Evolutionary conservation across 2,113 vertebrate species (phyloP).

Genomic region (Mesocricetus auratus): DNA sequence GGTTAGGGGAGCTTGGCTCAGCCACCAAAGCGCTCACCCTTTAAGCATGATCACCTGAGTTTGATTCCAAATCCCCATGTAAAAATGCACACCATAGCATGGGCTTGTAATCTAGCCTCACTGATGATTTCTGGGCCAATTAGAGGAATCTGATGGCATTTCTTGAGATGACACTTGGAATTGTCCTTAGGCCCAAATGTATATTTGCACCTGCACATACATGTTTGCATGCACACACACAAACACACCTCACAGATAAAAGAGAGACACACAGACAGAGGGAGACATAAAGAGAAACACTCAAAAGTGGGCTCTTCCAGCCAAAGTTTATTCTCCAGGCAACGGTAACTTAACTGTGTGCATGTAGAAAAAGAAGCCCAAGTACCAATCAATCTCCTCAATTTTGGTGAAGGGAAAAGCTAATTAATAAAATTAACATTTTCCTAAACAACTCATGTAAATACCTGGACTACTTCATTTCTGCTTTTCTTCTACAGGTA

Average conservation of each 20-base stretch:
- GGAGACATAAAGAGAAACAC: neutral
- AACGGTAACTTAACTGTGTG: neutral
- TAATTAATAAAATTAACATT: slow-evolving; percentile 30
- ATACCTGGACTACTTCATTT: neutral
- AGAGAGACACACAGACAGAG: neutral
- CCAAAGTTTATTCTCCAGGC: slow-evolving; percentile 9
- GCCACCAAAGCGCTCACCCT: neutral
- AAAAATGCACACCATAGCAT: no score
- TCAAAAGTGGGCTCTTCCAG: neutral
- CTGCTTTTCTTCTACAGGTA: neutral
- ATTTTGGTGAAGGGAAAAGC: slow-evolving; percentile 24
- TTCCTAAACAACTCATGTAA: neutral
- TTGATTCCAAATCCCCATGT: neutral
- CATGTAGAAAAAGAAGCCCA: neutral
- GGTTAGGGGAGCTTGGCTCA: neutral
- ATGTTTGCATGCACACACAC: no score
- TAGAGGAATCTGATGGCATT: neutral
- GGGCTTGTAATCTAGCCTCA: neutral
- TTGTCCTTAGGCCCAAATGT: neutral
- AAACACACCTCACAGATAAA: neutral
- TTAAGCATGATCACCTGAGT: neutral
- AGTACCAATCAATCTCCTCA: neutral
- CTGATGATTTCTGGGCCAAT: neutral
- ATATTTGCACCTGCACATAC: neutral
- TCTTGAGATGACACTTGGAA: neutral